Evolutionary conservation across 1,140 invertebrate species (phyloP).

Genomic region (Gyrodactylus salaris): DNA sequence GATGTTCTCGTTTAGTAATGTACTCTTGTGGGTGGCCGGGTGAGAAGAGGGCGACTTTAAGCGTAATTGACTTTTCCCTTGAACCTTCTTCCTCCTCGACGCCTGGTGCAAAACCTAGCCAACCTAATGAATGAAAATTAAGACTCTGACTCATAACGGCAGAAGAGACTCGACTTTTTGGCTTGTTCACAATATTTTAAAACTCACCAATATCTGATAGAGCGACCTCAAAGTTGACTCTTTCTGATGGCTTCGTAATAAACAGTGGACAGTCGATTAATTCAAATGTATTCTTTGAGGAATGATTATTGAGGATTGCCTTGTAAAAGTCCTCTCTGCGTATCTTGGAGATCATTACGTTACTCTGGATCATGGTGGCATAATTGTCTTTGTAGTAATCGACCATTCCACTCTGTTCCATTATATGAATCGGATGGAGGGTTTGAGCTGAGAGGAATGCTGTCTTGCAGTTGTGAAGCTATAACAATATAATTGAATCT

Average conservation of each 20-base stretch:
- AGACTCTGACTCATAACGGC: too few species aligned
- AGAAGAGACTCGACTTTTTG: too few species aligned
- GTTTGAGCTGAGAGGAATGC: background rate
- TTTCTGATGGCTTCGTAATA: background rate
- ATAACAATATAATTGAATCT: too few species aligned
- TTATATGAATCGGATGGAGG: background rate
- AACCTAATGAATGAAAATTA: too few species aligned
- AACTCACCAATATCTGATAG: background rate
- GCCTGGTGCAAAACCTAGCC: background rate
- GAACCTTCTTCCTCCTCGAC: background rate
- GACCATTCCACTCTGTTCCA: background rate
- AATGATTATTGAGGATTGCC: background rate
- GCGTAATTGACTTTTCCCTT: background rate
- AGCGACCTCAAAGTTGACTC: background rate
- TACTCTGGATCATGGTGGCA: background rate
- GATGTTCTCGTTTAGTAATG: background rate
- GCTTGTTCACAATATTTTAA: too few species aligned
- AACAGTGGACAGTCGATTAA: background rate
- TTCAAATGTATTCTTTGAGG: background rate
- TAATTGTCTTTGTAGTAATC: background rate
- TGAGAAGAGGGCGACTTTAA: background rate
- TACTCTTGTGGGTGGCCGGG: background rate
- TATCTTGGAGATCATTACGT: background rate
- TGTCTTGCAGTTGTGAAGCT: background rate
- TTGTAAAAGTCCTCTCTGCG: background rate